These are phyloP conservation scores for Petrocephalus schoutedeni DNA, from an alignment of 2,797 vertebrate genomes.

Conservation along the genomic window DNA sequence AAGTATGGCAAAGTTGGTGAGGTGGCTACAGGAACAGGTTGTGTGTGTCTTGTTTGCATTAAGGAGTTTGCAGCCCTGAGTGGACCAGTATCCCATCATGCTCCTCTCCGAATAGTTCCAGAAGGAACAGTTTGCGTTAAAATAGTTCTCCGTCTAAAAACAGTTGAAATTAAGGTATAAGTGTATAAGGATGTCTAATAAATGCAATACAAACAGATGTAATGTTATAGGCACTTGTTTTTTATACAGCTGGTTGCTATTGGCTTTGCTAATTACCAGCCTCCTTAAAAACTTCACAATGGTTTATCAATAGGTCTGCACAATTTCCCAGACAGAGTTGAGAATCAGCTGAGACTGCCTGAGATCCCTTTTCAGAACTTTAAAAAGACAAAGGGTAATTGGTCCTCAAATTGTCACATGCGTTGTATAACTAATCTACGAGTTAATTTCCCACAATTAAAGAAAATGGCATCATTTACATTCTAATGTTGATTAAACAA, in stretches of 20 bases:
- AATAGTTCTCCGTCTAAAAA: constrained; percentile 90
- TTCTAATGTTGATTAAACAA: constrained; percentile 96
- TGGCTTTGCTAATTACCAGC: constrained; percentile 54
- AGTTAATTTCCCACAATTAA: constrained; percentile 88
- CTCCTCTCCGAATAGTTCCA: constrained; percentile 99
- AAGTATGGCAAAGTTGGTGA: constrained; percentile 97
- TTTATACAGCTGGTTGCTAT: constrained; percentile 56
- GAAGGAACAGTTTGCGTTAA: constrained; percentile 99
- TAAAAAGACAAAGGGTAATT: constrained; percentile 73
- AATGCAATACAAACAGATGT: background rate
- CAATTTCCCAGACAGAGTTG: constrained; percentile 67
- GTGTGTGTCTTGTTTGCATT: constrained; percentile 95
- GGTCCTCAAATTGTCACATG: constrained; percentile 71
- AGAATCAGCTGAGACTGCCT: constrained; percentile 55
- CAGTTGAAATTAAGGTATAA: background rate
- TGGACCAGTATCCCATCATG: constrained; percentile 99
- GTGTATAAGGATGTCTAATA: background rate
- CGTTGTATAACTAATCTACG: constrained; percentile 80
- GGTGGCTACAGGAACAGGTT: constrained; percentile 91
- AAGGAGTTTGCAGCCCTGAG: constrained; percentile 94
- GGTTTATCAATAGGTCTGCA: constrained; percentile 70
- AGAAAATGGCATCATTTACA: constrained; percentile 91
- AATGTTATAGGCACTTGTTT: constrained; percentile 40
- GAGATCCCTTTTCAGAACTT: constrained; percentile 67
- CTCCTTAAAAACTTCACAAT: constrained; percentile 65